Evolutionary conservation across 2,113 vertebrate genomes (phyloP), one percentile per base, ranked within the genome.

Genomic region (Lycaon pictus): DNA sequence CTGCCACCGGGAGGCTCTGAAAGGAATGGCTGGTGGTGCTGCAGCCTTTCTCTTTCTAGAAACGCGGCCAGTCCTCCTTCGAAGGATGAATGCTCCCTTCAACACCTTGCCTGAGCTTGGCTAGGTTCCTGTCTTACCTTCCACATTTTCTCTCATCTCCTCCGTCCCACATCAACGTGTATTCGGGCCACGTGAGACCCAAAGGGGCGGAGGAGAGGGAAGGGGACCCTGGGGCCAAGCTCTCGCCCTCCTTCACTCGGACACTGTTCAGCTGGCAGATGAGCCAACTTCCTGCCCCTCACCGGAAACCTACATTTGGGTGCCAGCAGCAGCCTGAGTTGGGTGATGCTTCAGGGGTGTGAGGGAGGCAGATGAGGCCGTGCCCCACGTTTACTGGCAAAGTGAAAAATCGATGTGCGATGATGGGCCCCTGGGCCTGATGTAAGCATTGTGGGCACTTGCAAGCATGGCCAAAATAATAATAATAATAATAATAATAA

Each of bases 31-130:
- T 60, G 71, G 55, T 3, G 3, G 85, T 83, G 27, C 20, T 3
- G 58, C 53, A 17, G 96, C 32, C 90, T 87, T 90, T 43, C 84
- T 93, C 96, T 97, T 97, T 97, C 96, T 82, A 97, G 94, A 95
- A 96, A 95, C 29, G 58, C 10, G 1, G 43, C 89, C 12, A 0
- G 63, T 97, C 88, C 90, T 93, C 95, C 93, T 84, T 96, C 27
- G 10, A 67, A 37, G 88, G 81, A 97, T 97, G 80, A 56, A 69
- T 48, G 51, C 27, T 97, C 90, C 72, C 95, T 90, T 97, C 43
- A 92, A 95, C 48, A 95, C 92, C 94, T 96, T 95, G 43, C 53
- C 72, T 95, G n/a, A 76, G 58, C 95, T 53, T 65, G 79, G 20
- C 76, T 95, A 22, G 76, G 91, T 67, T 98, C n/a, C n/a, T 81